Evolutionary conservation across 2,888 invertebrate species (phyloP), one percentile per base, ranked within the genome.

Genomic region (Rutpela maculata): DNA sequence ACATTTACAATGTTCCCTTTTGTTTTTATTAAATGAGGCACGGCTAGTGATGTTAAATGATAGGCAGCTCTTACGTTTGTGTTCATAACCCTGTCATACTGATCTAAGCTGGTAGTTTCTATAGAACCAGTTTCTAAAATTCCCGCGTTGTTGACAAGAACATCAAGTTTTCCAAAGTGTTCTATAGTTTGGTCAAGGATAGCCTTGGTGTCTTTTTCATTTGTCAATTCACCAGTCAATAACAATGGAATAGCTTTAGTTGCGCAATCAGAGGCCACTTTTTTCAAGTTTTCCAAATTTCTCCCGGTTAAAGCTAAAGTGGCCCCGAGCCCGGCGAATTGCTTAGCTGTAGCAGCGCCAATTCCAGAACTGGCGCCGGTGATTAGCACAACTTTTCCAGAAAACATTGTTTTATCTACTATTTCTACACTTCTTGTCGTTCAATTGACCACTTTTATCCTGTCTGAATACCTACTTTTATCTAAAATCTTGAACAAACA

Each of bases 61-160:
- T 95, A 96, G 18, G 96, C 91, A 0, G 95, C 93, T 78, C 97
- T 93, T 0, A 98, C 95, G 89, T 99, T 99, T 1, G 95, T 93
- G 85, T 96, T 95, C 93, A 99, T 97, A 12, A 97, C 91, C 26
- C 94, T 92, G 88, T 99, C 99, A 87, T 94, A 98, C 86, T 98
- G 97, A 65, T 95, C 95, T 83, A 99, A 86, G 19, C 93, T 93
- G 0, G 98, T 96, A 81, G 92, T 95, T 90, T 98, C 98, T 84
- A 98, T 97, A 1, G 93, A 92, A 38, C 98, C 98, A 18, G 78
- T 78, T 81, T 83, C 82, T 19, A 85, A 57, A 19, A 81, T 80
- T 3, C 98, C 98, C 17, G 98, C 98, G 90, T 96, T 97, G 89
- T 99, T 97, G 0, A 97, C 92, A 68, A 97, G 89, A n/a, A 97